Evolutionary conservation across 2,797 vertebrate species (phyloP), one percentile per base, ranked within the genome.

Genomic region (Propithecus perrieri): DNA sequence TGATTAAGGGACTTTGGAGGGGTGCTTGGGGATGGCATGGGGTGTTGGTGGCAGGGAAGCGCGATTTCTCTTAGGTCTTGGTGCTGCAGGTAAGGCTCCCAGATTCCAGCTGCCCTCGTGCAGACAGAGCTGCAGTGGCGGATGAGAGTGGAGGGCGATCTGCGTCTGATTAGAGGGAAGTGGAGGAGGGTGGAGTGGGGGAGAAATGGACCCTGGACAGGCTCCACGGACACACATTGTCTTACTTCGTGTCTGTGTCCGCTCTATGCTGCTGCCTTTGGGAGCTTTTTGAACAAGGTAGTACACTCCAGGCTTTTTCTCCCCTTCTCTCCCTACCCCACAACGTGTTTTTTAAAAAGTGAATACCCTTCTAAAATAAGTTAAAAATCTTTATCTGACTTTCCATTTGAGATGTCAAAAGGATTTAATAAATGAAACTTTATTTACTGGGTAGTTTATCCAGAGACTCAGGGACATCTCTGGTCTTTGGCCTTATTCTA

Each of bases 361-460:
- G 90, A 96, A 94, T 95, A 94, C 89, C 93, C 95, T 95, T 94
- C 61, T 79, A 94, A 97, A 97, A 96, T 97, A 97, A 98, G 98
- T 98, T 98, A 96, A 97, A 85, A 97, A 96, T 96, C 97, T 97
- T 98, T 75, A 94, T 97, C 96, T 98, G 93, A 98, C 98, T 98
- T 98, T 98, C 97, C 98, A 97, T 71, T 96, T 96, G 96, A 96
- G 93, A 96, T 97, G 97, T 97, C 97, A 98, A 94, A 98, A 98
- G 89, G 96, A 98, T 98, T 98, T 98, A 98, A 98, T 98, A 98
- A 98, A 98, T 98, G 97, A 98, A 99, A 98, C 98, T 98, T 98
- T 98, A 98, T 98, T 98, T 98, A 97, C 97, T 93, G 78, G 94
- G 97, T 97, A 98, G 97, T 98, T 99, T 98, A 97, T 96, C 98